Evolutionary conservation across 2,888 invertebrate genomes (phyloP), one percentile per base, ranked within the genome.

Genomic region (Drosophila vallismaia): DNA sequence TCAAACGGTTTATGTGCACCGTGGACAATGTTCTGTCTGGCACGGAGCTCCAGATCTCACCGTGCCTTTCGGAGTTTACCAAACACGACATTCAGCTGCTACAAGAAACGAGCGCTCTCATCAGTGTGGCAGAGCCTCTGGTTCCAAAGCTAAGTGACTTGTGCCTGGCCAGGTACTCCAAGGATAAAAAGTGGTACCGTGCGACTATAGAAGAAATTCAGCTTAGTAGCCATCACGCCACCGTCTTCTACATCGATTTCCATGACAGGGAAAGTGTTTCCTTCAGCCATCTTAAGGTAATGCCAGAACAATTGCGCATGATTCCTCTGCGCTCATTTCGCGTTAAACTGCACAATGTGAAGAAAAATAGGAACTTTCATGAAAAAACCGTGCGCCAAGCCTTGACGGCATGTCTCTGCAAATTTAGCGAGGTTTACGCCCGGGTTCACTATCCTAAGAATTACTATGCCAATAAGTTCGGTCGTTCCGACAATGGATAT

Each of bases 241-340:
- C 93, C 79, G 94, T 97, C 0, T 92, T 93, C 73, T 97, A 94
- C 89, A 94, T 96, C 0, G 97, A 97, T 90, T 96, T 94, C 84
- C 95, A 96, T 1, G 95, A 96, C 80, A 90, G 92, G 6, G 94
- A 94, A 85, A 79, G 92, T 0, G 91, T 95, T 19, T 73, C 92
- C 0, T 76, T 91, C 19, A 79, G 89, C 7, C 90, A 93, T 68
- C 89, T 94, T 0, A 92, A 93, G 60, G 92, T 92, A 82, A 93
- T 94, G 60, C 91, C 90, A 38, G 89, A 91, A 0, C 92, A 93
- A 29, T 93, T 94, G 91, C 82, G 92, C 1, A 82, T 89, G 40
- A 89, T 94, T 55, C 94, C 94, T 0, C 92, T 94, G 3, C 92
- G 92, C 0, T 92, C 93, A 8, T 88, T 94, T 19, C 88, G 93